Conservation (phyloP, 1,140 invertebrate species). For the Caenorhabditis latens region DNA sequence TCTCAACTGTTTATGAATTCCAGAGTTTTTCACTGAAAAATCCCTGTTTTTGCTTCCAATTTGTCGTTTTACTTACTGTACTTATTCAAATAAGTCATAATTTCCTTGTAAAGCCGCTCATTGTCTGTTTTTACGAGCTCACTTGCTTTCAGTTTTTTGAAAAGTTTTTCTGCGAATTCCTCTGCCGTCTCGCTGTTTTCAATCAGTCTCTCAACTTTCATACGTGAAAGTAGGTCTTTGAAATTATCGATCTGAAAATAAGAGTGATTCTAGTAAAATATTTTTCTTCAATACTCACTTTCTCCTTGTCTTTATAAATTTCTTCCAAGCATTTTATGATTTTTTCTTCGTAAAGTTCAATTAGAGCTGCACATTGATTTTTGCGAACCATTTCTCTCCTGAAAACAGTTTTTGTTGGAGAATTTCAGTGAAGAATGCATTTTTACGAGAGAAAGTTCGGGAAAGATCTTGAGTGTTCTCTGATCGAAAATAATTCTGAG, state of each 20-base stretch:
- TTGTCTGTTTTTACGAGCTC: not conserved
- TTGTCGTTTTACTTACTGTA: not conserved
- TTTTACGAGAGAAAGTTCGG: too few species aligned
- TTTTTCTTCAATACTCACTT: not conserved
- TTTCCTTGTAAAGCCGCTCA: slow-evolving; percentile 7
- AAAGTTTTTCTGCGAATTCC: not conserved
- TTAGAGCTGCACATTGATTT: not conserved
- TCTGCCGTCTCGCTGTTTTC: not conserved
- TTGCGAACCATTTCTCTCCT: not conserved
- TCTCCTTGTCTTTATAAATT: not conserved
- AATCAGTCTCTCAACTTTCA: not conserved
- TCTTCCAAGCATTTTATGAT: not conserved
- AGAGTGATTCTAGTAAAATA: not conserved
- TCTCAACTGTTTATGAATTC: not conserved
- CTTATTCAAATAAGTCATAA: not conserved
- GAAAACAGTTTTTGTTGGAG: not conserved
- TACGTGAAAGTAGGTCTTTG: not conserved
- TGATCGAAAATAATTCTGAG: too few species aligned
- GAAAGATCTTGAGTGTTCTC: too few species aligned
- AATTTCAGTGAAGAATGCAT: not conserved
- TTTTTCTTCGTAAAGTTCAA: not conserved
- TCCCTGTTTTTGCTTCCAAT: not conserved
- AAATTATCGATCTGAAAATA: slow-evolving; percentile 16
- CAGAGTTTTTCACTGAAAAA: not conserved
- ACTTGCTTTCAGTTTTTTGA: not conserved